These are phyloP conservation scores for Drosophila bifasciata DNA, from an alignment of 1,140 invertebrate genomes.

Conservation along the genomic window DNA sequence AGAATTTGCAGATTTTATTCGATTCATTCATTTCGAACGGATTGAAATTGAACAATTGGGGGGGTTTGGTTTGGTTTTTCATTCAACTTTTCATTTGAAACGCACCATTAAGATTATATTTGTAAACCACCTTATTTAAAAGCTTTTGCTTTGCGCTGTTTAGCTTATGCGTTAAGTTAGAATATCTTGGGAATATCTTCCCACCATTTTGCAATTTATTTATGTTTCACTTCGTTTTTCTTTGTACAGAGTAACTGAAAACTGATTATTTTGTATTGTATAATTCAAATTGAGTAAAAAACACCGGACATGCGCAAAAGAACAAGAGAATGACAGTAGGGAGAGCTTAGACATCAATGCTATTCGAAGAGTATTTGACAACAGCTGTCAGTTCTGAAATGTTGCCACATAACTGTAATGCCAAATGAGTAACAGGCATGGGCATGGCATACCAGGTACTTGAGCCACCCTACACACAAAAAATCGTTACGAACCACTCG, in stretches of 20 bases:
- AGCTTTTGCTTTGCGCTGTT: not conserved
- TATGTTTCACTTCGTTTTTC: constrained; percentile 4
- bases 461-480: too few relatives aligned
- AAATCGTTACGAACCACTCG: too few relatives aligned
- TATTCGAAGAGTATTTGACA: not conserved
- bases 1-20: not conserved
- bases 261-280: constrained; percentile 69
- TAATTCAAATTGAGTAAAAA: constrained; percentile 44
- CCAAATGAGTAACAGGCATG: too few relatives aligned
- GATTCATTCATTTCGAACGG: too few relatives aligned
- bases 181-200: too few relatives aligned
- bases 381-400: not conserved
- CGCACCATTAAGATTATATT: too few relatives aligned
- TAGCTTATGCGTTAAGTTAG: not conserved
- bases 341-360: too few relatives aligned
- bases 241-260: constrained; percentile 26
- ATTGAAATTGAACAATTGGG: too few relatives aligned
- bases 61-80: too few relatives aligned
- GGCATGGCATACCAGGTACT: too few relatives aligned
- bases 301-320: constrained; percentile 43
- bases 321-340: not conserved
- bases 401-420: not conserved
- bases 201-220: constrained; percentile 2
- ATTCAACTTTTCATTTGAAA: too few relatives aligned
- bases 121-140: too few relatives aligned